Percentiles rank a stretch among this genome's conserved stretches.
These are phyloP conservation scores for Epinotia ramella DNA, from an alignment of 2,888 invertebrate species.

Conservation along the genomic window DNA sequence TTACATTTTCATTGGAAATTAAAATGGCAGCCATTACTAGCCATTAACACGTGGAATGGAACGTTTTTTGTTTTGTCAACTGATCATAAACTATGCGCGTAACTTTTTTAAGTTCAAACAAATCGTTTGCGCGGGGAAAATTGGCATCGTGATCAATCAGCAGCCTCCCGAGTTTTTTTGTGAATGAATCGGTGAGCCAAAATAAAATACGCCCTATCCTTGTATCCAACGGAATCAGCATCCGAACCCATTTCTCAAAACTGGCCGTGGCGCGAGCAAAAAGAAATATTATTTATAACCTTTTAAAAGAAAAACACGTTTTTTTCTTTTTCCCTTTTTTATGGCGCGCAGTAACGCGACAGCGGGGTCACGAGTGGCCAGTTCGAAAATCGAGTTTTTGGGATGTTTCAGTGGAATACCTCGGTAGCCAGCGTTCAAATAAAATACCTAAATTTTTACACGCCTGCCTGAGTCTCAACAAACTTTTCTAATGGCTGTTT, in stretches of 20 bases:
- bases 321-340: constrained; percentile 62
- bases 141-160: constrained; percentile 40
- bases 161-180: constrained; percentile 18
- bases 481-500: neutral
- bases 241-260: constrained; percentile 53
- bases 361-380: constrained; percentile 63
- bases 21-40: constrained; percentile 36
- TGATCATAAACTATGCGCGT: constrained; percentile 32
- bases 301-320: constrained; percentile 60
- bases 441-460: constrained; percentile 4
- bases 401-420: constrained; percentile 32
- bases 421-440: neutral
- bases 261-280: constrained; percentile 56
- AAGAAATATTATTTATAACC: constrained; percentile 69
- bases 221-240: constrained; percentile 38
- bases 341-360: constrained; percentile 66
- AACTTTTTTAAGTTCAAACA: constrained; percentile 37
- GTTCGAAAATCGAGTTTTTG: constrained; percentile 56
- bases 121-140: constrained; percentile 30
- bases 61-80: constrained; percentile 36
- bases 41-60: constrained; percentile 26
- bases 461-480: neutral
- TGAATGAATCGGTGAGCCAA: constrained; percentile 35
- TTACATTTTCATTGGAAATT: constrained; percentile 45
- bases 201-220: constrained; percentile 34